Conservation (phyloP, 2,113 vertebrate genomes). For the Addax nasomaculatus region DNA sequence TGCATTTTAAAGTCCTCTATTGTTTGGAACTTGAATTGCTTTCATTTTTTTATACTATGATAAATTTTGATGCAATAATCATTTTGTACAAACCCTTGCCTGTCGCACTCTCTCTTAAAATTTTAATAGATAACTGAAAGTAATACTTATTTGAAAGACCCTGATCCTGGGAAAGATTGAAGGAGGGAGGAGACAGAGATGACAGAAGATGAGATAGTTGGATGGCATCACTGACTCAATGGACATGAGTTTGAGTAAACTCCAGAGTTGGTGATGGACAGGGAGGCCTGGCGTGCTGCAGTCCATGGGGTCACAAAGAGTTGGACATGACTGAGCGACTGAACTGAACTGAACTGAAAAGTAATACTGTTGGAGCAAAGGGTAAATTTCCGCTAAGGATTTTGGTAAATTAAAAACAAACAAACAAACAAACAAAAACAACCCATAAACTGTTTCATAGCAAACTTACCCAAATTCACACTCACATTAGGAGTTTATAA, state of each 20-base stretch:
- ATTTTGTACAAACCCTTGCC: not conserved
- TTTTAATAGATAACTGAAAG: not conserved
- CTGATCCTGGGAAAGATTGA: not conserved
- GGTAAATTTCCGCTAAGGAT: not conserved
- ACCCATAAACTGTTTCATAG: not conserved
- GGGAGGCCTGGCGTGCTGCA: not conserved
- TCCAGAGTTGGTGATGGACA: not conserved
- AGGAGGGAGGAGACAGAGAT: not conserved
- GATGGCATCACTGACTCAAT: not conserved
- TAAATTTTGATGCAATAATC: not conserved
- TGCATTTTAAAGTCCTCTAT: not conserved
- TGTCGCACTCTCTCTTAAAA: not conserved
- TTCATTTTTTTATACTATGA: not conserved
- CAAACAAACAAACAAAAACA: not conserved
- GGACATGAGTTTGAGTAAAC: not conserved
- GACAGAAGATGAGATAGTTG: not conserved
- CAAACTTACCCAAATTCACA: not conserved
- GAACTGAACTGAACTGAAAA: not conserved
- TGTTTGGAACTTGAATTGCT: not conserved
- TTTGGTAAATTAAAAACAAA: not conserved
- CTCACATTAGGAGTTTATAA: not conserved
- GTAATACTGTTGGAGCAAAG: not conserved
- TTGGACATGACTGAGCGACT: fast-evolving
- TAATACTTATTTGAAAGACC: not conserved
- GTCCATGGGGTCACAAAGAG: not conserved